phyloP scores from a whole-genome alignment of 2,113 vertebrate genomes.

The Aramus guarauna region DNA sequence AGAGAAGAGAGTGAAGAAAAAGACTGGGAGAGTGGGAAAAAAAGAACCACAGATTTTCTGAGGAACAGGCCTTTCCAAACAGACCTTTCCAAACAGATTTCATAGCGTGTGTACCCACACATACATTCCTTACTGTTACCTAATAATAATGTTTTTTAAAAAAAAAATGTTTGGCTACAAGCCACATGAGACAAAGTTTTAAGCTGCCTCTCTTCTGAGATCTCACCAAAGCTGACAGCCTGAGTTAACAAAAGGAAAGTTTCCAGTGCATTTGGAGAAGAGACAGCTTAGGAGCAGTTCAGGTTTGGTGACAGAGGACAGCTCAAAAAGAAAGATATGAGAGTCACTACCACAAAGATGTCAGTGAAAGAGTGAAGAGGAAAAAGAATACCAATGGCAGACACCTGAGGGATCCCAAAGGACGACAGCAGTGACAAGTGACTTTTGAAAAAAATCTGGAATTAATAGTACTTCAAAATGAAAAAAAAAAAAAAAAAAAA shows the following conservation, averaged over 20 bases:
- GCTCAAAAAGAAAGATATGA: not conserved
- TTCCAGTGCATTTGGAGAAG: not conserved
- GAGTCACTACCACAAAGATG: not conserved
- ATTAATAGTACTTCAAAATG: not conserved
- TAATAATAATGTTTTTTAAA: not conserved
- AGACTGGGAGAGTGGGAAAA: not conserved
- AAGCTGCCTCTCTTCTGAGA: not conserved
- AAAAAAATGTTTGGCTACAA: not conserved
- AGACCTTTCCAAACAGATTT: not conserved
- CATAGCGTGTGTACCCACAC: not conserved
- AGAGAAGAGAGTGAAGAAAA: not conserved
- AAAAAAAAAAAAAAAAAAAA: no score
- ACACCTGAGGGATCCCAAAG: not conserved
- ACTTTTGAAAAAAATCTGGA: not conserved
- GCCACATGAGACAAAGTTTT: not conserved
- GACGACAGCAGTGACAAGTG: not conserved
- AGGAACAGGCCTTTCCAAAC: not conserved
- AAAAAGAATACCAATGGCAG: not conserved
- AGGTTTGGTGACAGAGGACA: not conserved
- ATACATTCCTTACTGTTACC: not conserved
- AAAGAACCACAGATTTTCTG: not conserved
- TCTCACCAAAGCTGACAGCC: not conserved
- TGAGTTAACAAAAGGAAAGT: not conserved
- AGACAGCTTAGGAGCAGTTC: not conserved
- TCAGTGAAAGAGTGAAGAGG: not conserved